These are phyloP conservation scores for Drosophila anomelani DNA, from an alignment of 2,888 invertebrate species.

Conservation along the genomic window DNA sequence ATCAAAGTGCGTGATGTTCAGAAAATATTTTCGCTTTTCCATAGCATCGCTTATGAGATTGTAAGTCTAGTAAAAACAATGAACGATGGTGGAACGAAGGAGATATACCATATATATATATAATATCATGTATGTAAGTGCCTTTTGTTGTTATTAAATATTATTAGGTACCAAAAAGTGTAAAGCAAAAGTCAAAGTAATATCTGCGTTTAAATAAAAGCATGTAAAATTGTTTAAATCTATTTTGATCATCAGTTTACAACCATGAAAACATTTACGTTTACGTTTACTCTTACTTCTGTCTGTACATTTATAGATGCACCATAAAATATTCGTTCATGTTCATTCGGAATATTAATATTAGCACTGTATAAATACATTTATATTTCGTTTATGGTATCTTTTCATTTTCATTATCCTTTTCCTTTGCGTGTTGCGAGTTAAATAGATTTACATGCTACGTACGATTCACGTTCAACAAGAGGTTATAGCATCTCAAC, in stretches of 20 bases:
- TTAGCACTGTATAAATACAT: constrained; percentile 60
- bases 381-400: constrained; percentile 29
- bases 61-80: constrained; percentile 56
- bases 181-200: constrained; percentile 57
- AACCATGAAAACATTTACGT: constrained; percentile 81
- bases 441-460: constrained; percentile 63
- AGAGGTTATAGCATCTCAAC: constrained; percentile 71
- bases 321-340: constrained; percentile 65
- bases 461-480: constrained; percentile 76
- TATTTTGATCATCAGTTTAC: constrained; percentile 83
- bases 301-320: constrained; percentile 44
- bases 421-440: constrained; percentile 33
- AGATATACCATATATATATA: constrained; percentile 11
- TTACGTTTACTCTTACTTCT: constrained; percentile 52
- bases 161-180: constrained; percentile 54
- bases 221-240: constrained; percentile 60
- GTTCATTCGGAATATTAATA: constrained; percentile 61
- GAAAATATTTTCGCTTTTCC: constrained; percentile 38
- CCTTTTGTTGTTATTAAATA: constrained; percentile 31
- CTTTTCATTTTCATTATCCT: constrained; percentile 15
- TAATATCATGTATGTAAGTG: too few species aligned
- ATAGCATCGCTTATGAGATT: constrained; percentile 37
- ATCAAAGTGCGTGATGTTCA: constrained; percentile 47
- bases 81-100: constrained; percentile 42
- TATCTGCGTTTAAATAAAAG: constrained; percentile 55